Conservation (phyloP, 2,797 vertebrate genomes). For the Clarias fuscus region DNA sequence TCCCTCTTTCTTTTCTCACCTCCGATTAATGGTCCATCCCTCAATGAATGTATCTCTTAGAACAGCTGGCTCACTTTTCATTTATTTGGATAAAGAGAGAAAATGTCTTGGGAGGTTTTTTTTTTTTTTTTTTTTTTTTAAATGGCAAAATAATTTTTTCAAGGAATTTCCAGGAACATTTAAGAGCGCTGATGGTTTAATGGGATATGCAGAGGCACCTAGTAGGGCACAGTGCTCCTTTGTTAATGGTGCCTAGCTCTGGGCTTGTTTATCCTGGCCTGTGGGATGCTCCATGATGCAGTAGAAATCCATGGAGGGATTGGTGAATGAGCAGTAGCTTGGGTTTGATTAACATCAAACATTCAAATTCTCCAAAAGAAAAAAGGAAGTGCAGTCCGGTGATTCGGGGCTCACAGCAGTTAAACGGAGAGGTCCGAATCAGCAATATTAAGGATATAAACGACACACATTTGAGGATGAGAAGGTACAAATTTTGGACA, state of each 20-base stretch:
- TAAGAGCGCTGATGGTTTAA: slow-evolving; percentile 35
- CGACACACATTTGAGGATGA: too few species aligned
- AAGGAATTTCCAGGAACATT: slow-evolving; percentile 31
- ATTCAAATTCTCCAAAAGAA: not conserved
- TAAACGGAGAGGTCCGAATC: too few species aligned
- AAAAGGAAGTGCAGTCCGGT: too few species aligned
- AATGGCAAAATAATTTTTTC: slow-evolving; percentile 34
- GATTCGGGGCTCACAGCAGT: too few species aligned
- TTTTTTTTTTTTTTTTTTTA: too few species aligned
- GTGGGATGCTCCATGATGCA: slow-evolving; percentile 31
- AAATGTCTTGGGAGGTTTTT: slow-evolving; percentile 19
- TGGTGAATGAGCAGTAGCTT: not conserved
- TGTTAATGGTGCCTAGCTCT: slow-evolving; percentile 49
- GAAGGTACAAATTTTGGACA: too few species aligned
- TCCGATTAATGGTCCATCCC: not conserved
- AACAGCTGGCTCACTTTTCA: not conserved
- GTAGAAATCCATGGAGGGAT: slow-evolving; percentile 15
- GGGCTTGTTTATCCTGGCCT: slow-evolving; percentile 56
- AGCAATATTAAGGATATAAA: too few species aligned
- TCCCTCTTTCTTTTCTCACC: not conserved
- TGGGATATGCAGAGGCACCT: slow-evolving; percentile 34
- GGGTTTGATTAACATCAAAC: not conserved
- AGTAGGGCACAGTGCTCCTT: slow-evolving; percentile 48
- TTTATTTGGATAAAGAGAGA: slow-evolving; percentile 31
- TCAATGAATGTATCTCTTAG: slow-evolving; percentile 10